These are phyloP conservation scores for Mormyrus hasselquistii DNA, from an alignment of 2,797 vertebrate species.

Conservation along the genomic window DNA sequence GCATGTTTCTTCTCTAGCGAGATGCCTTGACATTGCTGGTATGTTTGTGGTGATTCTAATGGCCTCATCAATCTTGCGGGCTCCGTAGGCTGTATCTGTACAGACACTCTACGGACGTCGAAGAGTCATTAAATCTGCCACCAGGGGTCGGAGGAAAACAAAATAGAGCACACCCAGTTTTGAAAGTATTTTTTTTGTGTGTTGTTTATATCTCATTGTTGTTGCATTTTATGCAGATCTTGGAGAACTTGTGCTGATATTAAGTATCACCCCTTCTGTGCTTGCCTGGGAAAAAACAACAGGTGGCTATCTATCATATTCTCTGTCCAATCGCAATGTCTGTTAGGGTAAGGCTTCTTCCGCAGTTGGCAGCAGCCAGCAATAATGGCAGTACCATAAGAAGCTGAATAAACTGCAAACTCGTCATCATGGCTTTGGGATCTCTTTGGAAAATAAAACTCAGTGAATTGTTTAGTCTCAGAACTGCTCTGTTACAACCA, in stretches of 20 bases:
- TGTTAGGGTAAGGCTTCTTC: background rate
- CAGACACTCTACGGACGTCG: background rate
- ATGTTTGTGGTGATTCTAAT: slow-evolving; percentile 22
- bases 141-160: background rate
- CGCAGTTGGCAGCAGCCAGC: background rate
- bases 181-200: background rate
- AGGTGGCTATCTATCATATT: background rate
- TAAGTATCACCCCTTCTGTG: background rate
- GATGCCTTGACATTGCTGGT: slow-evolving; percentile 24
- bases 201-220: background rate
- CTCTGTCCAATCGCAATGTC: background rate
- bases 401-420: background rate
- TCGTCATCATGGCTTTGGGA: slow-evolving; percentile 2
- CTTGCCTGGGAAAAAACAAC: background rate
- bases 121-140: slow-evolving; percentile 7
- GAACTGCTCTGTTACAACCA: slow-evolving; percentile 15
- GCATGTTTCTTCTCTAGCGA: slow-evolving; percentile 25
- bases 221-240: background rate
- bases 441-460: slow-evolving; percentile 29
- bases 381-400: background rate
- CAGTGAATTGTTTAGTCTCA: slow-evolving; percentile 58
- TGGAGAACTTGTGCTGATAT: background rate
- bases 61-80: slow-evolving; percentile 20
- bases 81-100: background rate
- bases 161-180: slow-evolving; percentile 9